A percentile compares a stretch with the other conserved stretches of the same genome.
Conservation (phyloP, 2,888 invertebrate genomes). For the Pterobdella sp. region DNA sequence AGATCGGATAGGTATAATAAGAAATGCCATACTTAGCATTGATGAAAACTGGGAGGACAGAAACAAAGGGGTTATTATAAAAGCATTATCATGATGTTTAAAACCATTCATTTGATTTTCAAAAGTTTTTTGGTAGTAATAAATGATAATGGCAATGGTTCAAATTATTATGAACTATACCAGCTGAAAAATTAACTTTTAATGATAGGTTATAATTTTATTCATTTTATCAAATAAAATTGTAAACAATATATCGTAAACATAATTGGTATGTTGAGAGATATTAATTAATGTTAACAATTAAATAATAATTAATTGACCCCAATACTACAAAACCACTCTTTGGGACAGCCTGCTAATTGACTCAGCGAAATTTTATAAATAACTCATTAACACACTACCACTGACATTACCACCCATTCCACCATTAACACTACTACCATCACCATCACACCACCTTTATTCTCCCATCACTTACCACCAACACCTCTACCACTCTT, state of each 20-base stretch:
- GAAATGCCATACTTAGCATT: not conserved
- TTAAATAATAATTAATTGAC: too few relatives aligned
- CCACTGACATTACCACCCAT: not conserved
- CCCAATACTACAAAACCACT: not conserved
- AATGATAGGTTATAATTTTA: too few relatives aligned
- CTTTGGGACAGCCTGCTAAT: not conserved
- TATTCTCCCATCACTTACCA: not conserved
- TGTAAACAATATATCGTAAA: too few relatives aligned
- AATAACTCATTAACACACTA: not conserved
- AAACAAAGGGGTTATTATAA: not conserved
- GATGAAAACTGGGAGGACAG: not conserved
- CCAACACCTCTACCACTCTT: not conserved
- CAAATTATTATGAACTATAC: too few relatives aligned
- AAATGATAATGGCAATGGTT: too few relatives aligned
- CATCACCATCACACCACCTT: not conserved
- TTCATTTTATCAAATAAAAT: too few relatives aligned
- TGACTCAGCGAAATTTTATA: not conserved
- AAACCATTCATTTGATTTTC: too few relatives aligned
- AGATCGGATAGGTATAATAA: not conserved
- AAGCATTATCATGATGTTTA: not conserved
- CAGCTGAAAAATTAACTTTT: too few relatives aligned
- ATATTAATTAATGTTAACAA: too few relatives aligned
- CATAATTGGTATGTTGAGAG: too few relatives aligned
- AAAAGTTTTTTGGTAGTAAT: too few relatives aligned
- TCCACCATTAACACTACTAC: not conserved